phyloP scores from a whole-genome alignment of 92 coral and sea anemone species.

The Epizoanthus illoricatus region DNA sequence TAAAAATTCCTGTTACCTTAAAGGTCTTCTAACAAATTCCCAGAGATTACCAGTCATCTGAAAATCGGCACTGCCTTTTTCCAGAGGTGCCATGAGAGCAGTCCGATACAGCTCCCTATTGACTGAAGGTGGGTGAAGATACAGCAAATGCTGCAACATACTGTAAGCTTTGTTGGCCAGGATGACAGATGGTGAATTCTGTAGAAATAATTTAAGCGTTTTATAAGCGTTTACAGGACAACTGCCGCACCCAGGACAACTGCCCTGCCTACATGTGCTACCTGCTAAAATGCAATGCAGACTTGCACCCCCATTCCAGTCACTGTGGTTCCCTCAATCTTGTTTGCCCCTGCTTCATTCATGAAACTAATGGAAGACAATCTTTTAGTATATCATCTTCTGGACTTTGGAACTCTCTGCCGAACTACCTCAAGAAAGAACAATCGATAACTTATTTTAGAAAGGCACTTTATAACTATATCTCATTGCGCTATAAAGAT shows the following conservation, averaged over 20 bases:
- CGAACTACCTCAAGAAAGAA: too few relatives aligned
- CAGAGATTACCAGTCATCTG: conserved; percentile 3
- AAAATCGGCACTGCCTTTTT: background rate
- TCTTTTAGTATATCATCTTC: too few relatives aligned
- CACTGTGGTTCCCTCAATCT: conserved; percentile 13
- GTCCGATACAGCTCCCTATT: conserved; percentile 14
- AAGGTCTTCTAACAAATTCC: conserved; percentile 10
- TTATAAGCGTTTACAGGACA: background rate
- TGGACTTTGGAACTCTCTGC: too few relatives aligned
- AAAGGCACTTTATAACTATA: too few relatives aligned
- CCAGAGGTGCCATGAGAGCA: background rate
- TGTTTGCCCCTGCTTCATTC: too few relatives aligned
- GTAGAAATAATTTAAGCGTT: background rate
- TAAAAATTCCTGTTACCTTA: background rate
- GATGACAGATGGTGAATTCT: background rate
- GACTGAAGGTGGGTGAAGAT: conserved; percentile 26
- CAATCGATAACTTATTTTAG: too few relatives aligned
- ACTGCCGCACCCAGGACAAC: conserved; percentile 20
- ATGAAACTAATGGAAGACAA: too few relatives aligned
- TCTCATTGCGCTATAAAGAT: too few relatives aligned
- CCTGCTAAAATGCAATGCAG: conserved; percentile 26
- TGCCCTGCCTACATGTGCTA: conserved; percentile 18
- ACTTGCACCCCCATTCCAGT: conserved; percentile 8
- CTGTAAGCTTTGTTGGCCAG: conserved; percentile 18
- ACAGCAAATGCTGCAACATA: conserved; percentile 19